A percentile compares a stretch with the other conserved stretches of the same genome.
Evolutionary conservation across 1,140 invertebrate genomes (phyloP).

Genomic region (Ganaspis sp.): DNA sequence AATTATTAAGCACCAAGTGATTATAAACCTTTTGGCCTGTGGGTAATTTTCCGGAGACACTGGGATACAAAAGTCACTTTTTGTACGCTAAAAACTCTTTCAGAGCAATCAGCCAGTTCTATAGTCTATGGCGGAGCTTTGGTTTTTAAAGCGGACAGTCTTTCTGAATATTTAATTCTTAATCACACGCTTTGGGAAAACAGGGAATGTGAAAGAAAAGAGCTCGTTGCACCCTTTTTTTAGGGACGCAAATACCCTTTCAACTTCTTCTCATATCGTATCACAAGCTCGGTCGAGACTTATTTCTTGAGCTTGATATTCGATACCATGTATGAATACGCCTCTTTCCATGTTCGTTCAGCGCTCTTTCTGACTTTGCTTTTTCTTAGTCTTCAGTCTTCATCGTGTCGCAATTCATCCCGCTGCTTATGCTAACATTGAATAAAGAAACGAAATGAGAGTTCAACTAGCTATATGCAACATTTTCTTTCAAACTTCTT

Average conservation of each 20-base stretch:
- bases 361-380: no score
- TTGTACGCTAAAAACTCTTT: neutral
- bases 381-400: slow-evolving; percentile 21
- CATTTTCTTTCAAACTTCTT: neutral
- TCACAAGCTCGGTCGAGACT: neutral
- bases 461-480: neutral
- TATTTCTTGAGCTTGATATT: neutral
- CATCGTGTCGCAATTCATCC: slow-evolving; percentile 6
- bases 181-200: slow-evolving; percentile 47
- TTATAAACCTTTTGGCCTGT: neutral
- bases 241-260: neutral
- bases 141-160: slow-evolving; percentile 24
- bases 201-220: neutral
- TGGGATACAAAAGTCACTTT: slow-evolving; percentile 3
- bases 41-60: neutral
- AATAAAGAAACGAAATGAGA: neutral
- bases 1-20: slow-evolving; percentile 1
- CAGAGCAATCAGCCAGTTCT: neutral
- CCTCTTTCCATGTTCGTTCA: no score
- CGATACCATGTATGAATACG: slow-evolving; percentile 2
- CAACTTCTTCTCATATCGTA: slow-evolving; percentile 12
- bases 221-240: neutral
- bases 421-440: slow-evolving; percentile 14
- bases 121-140: neutral
- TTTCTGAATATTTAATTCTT: slow-evolving; percentile 60